Percentiles rank a stretch among this genome's conserved stretches.
phyloP scores from a whole-genome alignment of 2,113 vertebrate genomes.

The Tretioscincus oriximinensis region DNA sequence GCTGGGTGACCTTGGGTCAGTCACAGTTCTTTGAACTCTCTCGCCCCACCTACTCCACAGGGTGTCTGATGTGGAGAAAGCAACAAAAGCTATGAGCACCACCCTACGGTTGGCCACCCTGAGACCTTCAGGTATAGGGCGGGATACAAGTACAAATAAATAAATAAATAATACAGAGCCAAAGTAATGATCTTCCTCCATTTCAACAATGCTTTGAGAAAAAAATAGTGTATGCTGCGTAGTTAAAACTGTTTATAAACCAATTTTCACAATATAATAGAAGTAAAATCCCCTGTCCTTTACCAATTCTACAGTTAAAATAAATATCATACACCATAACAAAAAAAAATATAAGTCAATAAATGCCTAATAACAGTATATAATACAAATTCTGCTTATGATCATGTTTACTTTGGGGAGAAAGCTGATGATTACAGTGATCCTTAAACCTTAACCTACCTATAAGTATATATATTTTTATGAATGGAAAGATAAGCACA shows the following conservation, averaged over 20 bases:
- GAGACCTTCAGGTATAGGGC: too few relatives aligned
- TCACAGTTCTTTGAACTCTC: too few relatives aligned
- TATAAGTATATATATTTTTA: conserved; percentile 22
- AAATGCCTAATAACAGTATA: conserved; percentile 69
- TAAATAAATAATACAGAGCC: conserved; percentile 45
- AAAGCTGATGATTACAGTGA: conserved; percentile 29
- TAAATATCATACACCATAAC: conserved; percentile 66
- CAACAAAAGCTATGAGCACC: too few relatives aligned
- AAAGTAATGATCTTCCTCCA: conserved; percentile 46
- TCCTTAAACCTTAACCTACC: conserved; percentile 38
- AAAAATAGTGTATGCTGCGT: conserved; percentile 68
- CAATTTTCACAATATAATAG: conserved; percentile 58
- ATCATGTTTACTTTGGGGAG: conserved; percentile 51
- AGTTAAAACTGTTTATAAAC: conserved; percentile 66
- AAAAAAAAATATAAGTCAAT: conserved; percentile 71
- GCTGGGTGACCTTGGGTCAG: too few relatives aligned
- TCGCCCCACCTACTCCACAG: too few relatives aligned
- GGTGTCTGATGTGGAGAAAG: too few relatives aligned
- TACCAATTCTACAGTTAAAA: conserved; percentile 71
- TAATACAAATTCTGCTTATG: conserved; percentile 54
- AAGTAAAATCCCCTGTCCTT: conserved; percentile 47
- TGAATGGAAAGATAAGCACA: background rate
- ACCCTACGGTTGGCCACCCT: too few relatives aligned
- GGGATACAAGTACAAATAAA: too few relatives aligned
- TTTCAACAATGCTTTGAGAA: conserved; percentile 69